These are phyloP conservation scores for Aleiodes sp. DNA, from an alignment of 1,140 invertebrate species.

Conservation along the genomic window DNA sequence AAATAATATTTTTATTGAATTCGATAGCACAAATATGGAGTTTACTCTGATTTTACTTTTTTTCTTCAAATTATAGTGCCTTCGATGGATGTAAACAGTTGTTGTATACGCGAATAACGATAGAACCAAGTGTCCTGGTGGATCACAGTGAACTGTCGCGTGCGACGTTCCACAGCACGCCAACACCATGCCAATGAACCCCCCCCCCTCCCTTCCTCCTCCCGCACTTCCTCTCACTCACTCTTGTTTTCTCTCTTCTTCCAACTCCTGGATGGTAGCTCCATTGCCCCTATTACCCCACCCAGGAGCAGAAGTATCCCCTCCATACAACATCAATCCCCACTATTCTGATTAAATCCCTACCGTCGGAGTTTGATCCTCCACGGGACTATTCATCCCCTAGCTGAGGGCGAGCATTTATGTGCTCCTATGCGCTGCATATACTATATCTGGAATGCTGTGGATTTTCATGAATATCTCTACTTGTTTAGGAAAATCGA, in stretches of 20 bases:
- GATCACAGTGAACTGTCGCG: constrained; percentile 65
- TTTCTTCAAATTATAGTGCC: too few relatives aligned
- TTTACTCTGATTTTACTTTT: too few relatives aligned
- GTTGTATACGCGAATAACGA: not conserved
- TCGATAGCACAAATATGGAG: too few relatives aligned
- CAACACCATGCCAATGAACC: constrained; percentile 54
- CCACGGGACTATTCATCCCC: constrained; percentile 22
- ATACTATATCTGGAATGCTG: too few relatives aligned
- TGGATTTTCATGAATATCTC: too few relatives aligned
- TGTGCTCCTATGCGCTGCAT: too few relatives aligned
- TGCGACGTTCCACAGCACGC: constrained; percentile 58
- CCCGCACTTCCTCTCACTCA: not conserved
- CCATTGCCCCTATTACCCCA: constrained; percentile 27
- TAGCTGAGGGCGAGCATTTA: too few relatives aligned
- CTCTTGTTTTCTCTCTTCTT: not conserved
- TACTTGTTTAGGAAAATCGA: too few relatives aligned
- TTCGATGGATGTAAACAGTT: not conserved
- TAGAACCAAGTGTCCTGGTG: constrained; percentile 49
- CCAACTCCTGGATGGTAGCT: too few relatives aligned
- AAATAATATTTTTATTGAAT: not conserved
- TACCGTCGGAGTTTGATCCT: constrained; percentile 8
- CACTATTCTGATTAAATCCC: not conserved
- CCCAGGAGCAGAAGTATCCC: constrained; percentile 5
- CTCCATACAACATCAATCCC: not conserved
- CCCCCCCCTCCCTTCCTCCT: constrained; percentile 45